phyloP scores from a whole-genome alignment of 2,888 invertebrate genomes.

The Dermolepida albohirtum region DNA sequence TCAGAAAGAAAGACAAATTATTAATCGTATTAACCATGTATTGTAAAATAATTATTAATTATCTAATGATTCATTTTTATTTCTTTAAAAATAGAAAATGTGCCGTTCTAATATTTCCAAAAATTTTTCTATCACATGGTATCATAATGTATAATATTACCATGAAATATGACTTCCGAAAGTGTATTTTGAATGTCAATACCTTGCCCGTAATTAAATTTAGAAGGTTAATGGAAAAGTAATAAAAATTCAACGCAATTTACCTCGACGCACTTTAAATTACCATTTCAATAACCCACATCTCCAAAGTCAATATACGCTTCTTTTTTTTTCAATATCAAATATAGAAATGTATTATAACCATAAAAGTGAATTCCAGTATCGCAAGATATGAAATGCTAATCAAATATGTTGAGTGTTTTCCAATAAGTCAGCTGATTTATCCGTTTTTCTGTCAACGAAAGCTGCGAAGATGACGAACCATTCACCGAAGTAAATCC shows the following conservation, averaged over 20 bases:
- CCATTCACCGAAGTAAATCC: constrained; percentile 22
- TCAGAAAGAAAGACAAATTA: too few species aligned
- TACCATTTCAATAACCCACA: constrained; percentile 3
- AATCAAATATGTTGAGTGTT: constrained; percentile 39
- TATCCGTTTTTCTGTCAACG: constrained; percentile 32
- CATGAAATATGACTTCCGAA: too few species aligned
- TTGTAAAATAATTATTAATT: too few species aligned
- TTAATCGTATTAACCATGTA: too few species aligned
- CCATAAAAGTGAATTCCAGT: constrained; percentile 32
- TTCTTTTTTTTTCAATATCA: constrained; percentile 30
- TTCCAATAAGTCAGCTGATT: constrained; percentile 38
- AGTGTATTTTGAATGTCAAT: background rate
- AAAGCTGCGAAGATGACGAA: constrained; percentile 34
- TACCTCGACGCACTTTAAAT: constrained; percentile 3
- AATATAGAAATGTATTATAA: constrained; percentile 31
- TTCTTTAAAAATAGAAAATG: too few species aligned
- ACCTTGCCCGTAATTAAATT: constrained; percentile 1
- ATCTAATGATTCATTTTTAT: too few species aligned
- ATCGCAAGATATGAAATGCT: constrained; percentile 34
- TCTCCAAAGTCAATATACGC: constrained; percentile 14
- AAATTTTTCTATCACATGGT: too few species aligned
- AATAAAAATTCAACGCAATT: constrained; percentile 17
- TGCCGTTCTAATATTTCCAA: too few species aligned
- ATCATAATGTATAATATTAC: too few species aligned
- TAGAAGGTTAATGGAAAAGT: constrained; percentile 6